phyloP scores from a whole-genome alignment of 2,888 invertebrate genomes.

The Athalia cordata region DNA sequence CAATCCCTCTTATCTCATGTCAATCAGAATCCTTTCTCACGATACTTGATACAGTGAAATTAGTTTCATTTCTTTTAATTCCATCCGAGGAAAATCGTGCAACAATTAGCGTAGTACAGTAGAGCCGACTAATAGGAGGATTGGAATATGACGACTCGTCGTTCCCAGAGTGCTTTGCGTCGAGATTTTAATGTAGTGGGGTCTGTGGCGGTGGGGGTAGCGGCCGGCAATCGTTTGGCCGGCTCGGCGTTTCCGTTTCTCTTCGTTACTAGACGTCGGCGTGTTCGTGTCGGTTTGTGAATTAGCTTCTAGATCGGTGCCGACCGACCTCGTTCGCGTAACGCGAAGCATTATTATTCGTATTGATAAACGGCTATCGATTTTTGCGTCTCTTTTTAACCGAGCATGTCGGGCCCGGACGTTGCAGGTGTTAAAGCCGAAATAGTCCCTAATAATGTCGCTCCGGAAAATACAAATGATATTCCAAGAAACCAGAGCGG shows the following conservation, averaged over 20 bases:
- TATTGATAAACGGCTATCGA: slow-evolving; percentile 9
- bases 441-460: slow-evolving; percentile 53
- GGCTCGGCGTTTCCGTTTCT: slow-evolving; percentile 50
- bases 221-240: slow-evolving; percentile 8
- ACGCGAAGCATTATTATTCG: background rate
- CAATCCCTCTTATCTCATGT: no score
- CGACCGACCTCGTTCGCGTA: background rate
- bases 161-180: no score
- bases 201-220: background rate
- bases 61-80: no score
- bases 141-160: no score
- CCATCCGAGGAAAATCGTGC: no score
- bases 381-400: background rate
- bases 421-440: slow-evolving; percentile 62
- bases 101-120: no score
- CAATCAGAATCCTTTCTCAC: no score
- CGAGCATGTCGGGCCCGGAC: slow-evolving; percentile 61
- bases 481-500: slow-evolving; percentile 59
- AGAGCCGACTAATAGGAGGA: no score
- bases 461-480: slow-evolving; percentile 61
- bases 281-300: slow-evolving; percentile 47
- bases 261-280: slow-evolving; percentile 58
- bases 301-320: slow-evolving; percentile 7
- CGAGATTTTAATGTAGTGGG: no score
- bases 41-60: no score